A percentile compares a stretch with the other conserved stretches of the same genome.
Conservation (phyloP, 1,140 invertebrate species). For the Himalopsyche phryganea region DNA sequence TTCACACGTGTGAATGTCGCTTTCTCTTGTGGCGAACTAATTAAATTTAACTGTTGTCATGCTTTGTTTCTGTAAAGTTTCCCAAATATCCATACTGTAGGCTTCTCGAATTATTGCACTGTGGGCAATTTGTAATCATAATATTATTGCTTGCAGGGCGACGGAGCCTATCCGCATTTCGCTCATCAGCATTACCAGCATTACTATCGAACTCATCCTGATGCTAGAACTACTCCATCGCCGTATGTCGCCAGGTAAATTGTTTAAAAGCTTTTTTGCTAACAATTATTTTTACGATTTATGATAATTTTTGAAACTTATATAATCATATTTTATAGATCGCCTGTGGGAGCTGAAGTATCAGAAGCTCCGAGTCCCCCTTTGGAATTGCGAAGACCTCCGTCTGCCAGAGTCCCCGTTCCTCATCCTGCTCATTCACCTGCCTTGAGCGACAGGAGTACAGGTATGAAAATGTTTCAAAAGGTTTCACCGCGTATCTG, state of each 20-base stretch:
- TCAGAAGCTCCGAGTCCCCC: conserved; percentile 68
- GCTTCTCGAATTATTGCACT: too few relatives aligned
- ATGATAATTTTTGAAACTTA: too few relatives aligned
- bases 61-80: too few relatives aligned
- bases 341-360: conserved; percentile 56
- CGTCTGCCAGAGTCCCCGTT: conserved; percentile 45
- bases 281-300: too few relatives aligned
- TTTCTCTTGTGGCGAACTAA: too few relatives aligned
- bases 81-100: too few relatives aligned
- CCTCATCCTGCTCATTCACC: conserved; percentile 47
- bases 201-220: conserved; percentile 65
- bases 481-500: too few relatives aligned
- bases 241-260: conserved; percentile 44
- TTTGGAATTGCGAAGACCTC: conserved; percentile 64
- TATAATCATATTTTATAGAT: too few relatives aligned
- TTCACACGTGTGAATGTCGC: too few relatives aligned
- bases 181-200: conserved; percentile 73
- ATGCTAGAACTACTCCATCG: conserved; percentile 54
- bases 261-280: too few relatives aligned
- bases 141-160: conserved; percentile 57
- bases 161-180: conserved; percentile 63
- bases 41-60: too few relatives aligned
- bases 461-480: conserved; percentile 56
- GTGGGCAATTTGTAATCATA: too few relatives aligned
- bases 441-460: conserved; percentile 71